Conservation (phyloP, 2,113 vertebrate genomes). For the Cryptomyrus ogoouensis region DNA sequence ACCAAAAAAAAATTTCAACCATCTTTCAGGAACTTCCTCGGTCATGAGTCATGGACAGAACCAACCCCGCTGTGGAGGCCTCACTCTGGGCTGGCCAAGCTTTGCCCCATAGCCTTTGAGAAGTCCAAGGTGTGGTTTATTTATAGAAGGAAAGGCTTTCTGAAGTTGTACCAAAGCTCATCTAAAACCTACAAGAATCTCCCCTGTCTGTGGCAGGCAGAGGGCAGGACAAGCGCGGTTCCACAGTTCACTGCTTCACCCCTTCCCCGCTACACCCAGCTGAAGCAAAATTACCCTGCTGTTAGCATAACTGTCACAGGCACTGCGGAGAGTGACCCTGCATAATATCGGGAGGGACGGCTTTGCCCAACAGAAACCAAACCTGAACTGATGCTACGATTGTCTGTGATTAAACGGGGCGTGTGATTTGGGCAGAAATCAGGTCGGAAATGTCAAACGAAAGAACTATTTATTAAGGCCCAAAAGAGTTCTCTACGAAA, state of each 20-base stretch:
- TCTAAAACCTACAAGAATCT: neutral
- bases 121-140: neutral
- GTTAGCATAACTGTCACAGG: neutral
- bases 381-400: neutral
- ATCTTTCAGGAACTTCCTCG: neutral
- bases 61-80: neutral
- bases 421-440: neutral
- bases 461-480: neutral
- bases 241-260: neutral
- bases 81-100: neutral
- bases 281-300: neutral
- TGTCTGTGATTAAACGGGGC: neutral
- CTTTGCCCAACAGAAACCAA: neutral
- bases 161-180: neutral
- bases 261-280: neutral
- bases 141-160: neutral
- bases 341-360: neutral
- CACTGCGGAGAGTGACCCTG: neutral
- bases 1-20: neutral
- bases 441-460: neutral
- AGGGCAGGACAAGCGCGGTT: neutral
- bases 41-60: neutral
- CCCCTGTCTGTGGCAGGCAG: neutral
- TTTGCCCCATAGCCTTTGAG: neutral
- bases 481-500: neutral